phyloP scores from a whole-genome alignment of 1,140 invertebrate species.

The Tribolium madens region DNA sequence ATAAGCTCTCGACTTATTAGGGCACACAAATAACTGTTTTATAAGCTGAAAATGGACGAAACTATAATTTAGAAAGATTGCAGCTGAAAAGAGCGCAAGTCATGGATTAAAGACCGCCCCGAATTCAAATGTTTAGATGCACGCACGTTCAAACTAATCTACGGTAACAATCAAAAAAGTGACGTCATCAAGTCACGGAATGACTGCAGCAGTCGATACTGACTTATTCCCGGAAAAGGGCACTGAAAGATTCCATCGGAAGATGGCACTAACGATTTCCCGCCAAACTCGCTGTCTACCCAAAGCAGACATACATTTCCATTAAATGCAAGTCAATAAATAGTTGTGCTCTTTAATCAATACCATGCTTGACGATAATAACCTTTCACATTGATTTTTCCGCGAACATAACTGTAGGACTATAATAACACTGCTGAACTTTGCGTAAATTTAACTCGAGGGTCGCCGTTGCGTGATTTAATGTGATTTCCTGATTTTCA shows the following conservation, averaged over 20 bases:
- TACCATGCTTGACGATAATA: constrained; percentile 54
- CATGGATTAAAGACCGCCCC: constrained; percentile 51
- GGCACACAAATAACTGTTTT: constrained; percentile 19
- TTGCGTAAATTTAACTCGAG: constrained; percentile 41
- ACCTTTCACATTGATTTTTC: constrained; percentile 58
- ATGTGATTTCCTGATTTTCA: constrained; percentile 33
- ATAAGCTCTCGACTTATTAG: neutral
- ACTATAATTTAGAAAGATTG: constrained; percentile 27
- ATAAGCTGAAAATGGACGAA: constrained; percentile 34
- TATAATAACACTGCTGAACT: constrained; percentile 30
- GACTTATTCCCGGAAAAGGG: neutral
- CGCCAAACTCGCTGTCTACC: no score
- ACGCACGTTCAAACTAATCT: constrained; percentile 56
- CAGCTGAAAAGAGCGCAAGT: constrained; percentile 51
- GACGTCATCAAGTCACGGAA: constrained; percentile 60
- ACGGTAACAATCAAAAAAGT: constrained; percentile 56
- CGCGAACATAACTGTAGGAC: constrained; percentile 33
- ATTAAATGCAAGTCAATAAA: constrained; percentile 24
- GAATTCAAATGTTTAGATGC: constrained; percentile 51
- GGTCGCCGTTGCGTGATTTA: constrained; percentile 42
- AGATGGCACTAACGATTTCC: constrained; percentile 10
- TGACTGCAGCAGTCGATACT: constrained; percentile 54
- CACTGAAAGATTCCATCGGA: constrained; percentile 9
- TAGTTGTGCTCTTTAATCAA: constrained; percentile 48
- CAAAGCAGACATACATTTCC: no score